Evolutionary conservation across 2,888 invertebrate species (phyloP), one percentile per base, ranked within the genome.

Genomic region (Hololepta plana): DNA sequence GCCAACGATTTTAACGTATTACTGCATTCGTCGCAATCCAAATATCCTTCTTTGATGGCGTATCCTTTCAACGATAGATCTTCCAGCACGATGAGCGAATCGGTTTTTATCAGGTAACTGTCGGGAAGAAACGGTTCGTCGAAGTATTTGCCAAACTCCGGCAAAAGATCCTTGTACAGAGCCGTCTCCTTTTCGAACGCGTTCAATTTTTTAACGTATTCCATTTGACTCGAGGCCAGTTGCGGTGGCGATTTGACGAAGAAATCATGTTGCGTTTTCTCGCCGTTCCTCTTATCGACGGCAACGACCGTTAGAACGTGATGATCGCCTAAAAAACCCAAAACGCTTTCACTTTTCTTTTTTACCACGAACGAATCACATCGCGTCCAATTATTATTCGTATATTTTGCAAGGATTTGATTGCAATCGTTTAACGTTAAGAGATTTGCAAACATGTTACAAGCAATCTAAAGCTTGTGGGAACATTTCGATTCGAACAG

Each of bases 191-290:
- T 50, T 12, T 49, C 42, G 34, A 66, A 65, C 1, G 62, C 56
- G 1, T 58, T 57, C 30, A 56, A 51, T 12, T 53, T 44, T 21
- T 53, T 46, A 2, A 65, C 36, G 34, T 63, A 64, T 3, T 55
- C 56, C 36, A 60, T 60, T 41, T 61, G 62, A 7, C 36, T 38
- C 7, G 47, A 42, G 26, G 66, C 57, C n/a, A 24, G 20, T 30
- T 52, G 50, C 0, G 74, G 72, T 24, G 68, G 46, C 4, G 62
- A 56, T 46, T 75, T 75, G 1, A 70, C 48, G 39, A 75, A 75
- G 32, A 67, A 63, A 11, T 44, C 44, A 17, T 17, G 17, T n/a
- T n/a, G n/a, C n/a, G n/a, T n/a, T n/a, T n/a, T n/a, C n/a, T n/a
- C n/a, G n/a, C n/a, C n/a, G n/a, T n/a, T n/a, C n/a, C n/a, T n/a